Conservation (phyloP, 2,888 invertebrate species). For the Drosophila bunnanda region DNA sequence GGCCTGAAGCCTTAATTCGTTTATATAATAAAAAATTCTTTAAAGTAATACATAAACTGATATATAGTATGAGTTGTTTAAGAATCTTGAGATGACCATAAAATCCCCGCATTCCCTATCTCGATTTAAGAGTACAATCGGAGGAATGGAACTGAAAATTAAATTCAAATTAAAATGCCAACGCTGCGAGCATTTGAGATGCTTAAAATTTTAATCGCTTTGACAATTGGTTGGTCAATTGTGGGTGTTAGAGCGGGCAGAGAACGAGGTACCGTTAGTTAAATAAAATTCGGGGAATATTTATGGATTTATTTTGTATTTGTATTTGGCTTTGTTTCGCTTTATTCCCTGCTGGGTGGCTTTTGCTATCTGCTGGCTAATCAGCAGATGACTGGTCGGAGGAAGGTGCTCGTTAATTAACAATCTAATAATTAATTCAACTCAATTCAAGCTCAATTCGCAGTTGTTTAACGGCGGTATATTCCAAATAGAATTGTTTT, state of each 20-base stretch:
- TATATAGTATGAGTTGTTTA: neutral
- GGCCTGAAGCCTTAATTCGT: neutral
- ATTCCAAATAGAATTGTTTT: constrained; percentile 54
- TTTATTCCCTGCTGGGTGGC: constrained; percentile 19
- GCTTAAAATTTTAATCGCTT: constrained; percentile 36
- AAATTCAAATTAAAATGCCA: constrained; percentile 58
- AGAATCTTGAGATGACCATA: neutral
- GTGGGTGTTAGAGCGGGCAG: neutral
- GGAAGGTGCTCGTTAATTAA: constrained; percentile 56
- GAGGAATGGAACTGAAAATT: constrained; percentile 35
- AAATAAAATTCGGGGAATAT: constrained; percentile 30
- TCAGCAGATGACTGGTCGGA: constrained; percentile 41
- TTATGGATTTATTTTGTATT: constrained; percentile 29
- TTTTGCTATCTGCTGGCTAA: constrained; percentile 37
- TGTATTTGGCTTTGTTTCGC: constrained; percentile 12
- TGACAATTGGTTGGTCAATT: constrained; percentile 19
- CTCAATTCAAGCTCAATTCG: constrained; percentile 16
- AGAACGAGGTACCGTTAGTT: constrained; percentile 24
- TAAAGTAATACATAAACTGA: too few species aligned
- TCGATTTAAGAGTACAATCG: constrained; percentile 11
- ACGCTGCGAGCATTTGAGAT: constrained; percentile 32
- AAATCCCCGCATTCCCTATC: neutral
- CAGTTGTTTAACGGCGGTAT: constrained; percentile 59
- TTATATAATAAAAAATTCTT: neutral
- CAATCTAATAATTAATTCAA: constrained; percentile 59